Percentiles rank a stretch among this genome's conserved stretches.
phyloP scores from a whole-genome alignment of 2,113 vertebrate species.

The Nothoprocta pentlandii region DNA sequence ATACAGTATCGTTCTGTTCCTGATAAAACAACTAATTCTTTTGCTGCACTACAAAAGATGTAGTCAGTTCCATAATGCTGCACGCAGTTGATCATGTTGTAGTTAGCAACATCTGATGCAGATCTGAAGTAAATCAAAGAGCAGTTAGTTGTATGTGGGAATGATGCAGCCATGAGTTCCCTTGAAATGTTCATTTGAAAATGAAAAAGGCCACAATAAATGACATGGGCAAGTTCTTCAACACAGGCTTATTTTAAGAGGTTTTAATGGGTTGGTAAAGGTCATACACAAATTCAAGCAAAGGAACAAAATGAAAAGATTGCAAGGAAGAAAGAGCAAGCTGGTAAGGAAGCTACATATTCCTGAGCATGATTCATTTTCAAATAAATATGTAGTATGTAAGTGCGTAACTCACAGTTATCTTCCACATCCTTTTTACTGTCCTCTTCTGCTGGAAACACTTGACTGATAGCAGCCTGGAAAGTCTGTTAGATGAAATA shows the following conservation, averaged over 20 bases:
- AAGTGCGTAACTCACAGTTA: constrained; percentile 88
- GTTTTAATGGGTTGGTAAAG: not conserved
- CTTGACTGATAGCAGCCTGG: constrained; percentile 91
- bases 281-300: not conserved
- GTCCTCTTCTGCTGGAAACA: constrained; percentile 96
- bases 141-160: not conserved
- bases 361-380: not conserved
- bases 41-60: not conserved
- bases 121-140: not conserved
- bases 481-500: constrained; percentile 84
- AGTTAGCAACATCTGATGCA: not conserved
- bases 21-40: not conserved
- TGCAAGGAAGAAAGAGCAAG: not conserved
- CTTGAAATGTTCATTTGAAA: not conserved
- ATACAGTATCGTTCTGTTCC: not conserved
- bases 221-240: not conserved
- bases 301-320: not conserved
- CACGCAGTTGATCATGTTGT: not conserved
- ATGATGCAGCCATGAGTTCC: not conserved
- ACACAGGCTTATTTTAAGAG: not conserved
- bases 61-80: not conserved
- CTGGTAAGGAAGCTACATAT: constrained; percentile 10
- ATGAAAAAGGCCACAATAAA: not conserved
- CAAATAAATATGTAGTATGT: not conserved
- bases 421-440: constrained; percentile 95